Evolutionary conservation across 1,140 invertebrate species (phyloP).

Genomic region (Pseudoatta argentina): DNA sequence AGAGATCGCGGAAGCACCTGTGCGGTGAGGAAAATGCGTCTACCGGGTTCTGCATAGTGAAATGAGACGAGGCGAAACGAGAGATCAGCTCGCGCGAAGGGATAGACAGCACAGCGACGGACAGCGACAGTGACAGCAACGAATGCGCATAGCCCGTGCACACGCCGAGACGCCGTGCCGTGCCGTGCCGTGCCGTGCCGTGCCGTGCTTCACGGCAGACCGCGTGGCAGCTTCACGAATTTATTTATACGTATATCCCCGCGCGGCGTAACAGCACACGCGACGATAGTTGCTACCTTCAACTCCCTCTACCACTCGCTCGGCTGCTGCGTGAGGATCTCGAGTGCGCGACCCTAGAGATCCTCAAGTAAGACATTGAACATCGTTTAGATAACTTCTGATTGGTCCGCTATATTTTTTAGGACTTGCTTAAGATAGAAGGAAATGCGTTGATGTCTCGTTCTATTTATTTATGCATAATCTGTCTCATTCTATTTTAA

Average conservation of each 20-base stretch:
- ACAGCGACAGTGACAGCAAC: slow-evolving; percentile 26
- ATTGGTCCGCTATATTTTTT: too few species aligned
- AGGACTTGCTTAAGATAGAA: too few species aligned
- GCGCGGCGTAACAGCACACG: slow-evolving; percentile 30
- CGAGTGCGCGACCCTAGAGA: neutral
- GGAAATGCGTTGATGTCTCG: too few species aligned
- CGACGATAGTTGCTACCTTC: neutral
- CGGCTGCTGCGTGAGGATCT: neutral
- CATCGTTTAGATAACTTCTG: too few species aligned
- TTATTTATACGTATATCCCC: slow-evolving; percentile 79
- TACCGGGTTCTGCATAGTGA: slow-evolving; percentile 40
- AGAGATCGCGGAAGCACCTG: slow-evolving; percentile 80
- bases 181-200: neutral
- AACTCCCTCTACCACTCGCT: neutral
- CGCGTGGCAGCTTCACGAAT: slow-evolving; percentile 83
- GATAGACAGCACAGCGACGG: slow-evolving; percentile 34
- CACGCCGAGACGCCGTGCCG: slow-evolving; percentile 71
- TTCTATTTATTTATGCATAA: too few species aligned
- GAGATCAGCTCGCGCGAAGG: slow-evolving; percentile 11
- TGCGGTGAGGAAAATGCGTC: slow-evolving; percentile 72
- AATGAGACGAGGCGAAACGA: slow-evolving; percentile 18
- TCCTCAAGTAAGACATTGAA: too few species aligned
- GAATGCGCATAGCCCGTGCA: slow-evolving; percentile 28
- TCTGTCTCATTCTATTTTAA: too few species aligned
- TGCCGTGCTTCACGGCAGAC: slow-evolving; percentile 80